phyloP scores from a whole-genome alignment of 2,113 vertebrate species.

The Lophura nycthemera region DNA sequence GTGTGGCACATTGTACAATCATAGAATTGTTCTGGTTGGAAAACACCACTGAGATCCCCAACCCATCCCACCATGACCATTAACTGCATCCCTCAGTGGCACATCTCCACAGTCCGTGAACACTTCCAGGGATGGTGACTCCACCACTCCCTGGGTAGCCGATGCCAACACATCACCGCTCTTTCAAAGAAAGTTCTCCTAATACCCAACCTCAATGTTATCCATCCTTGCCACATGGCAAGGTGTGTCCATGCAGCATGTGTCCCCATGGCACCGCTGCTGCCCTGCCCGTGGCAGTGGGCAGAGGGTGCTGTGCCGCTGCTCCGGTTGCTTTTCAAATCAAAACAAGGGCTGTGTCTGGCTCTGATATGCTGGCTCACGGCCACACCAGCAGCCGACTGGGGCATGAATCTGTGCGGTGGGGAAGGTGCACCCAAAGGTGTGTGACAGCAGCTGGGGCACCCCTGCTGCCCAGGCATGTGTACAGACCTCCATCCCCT shows the following conservation, averaged over 20 bases:
- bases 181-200: no score
- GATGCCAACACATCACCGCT: no score
- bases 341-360: background rate
- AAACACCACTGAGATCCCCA: no score
- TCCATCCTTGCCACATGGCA: rapidly evolving
- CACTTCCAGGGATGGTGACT: no score
- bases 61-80: no score
- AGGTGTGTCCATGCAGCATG: background rate
- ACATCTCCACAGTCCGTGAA: no score
- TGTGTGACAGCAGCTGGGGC: rapidly evolving
- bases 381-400: background rate
- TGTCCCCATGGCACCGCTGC: background rate
- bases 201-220: no score
- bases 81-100: no score
- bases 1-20: rapidly evolving
- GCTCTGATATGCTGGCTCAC: rapidly evolving
- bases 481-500: rapidly evolving
- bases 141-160: no score
- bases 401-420: rapidly evolving
- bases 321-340: background rate
- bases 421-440: background rate
- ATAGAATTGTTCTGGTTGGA: no score
- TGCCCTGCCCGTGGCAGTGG: rapidly evolving
- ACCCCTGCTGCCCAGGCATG: background rate
- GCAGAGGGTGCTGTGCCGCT: background rate